phyloP scores from a whole-genome alignment of 2,888 invertebrate species.

The Tetropium fuscum region DNA sequence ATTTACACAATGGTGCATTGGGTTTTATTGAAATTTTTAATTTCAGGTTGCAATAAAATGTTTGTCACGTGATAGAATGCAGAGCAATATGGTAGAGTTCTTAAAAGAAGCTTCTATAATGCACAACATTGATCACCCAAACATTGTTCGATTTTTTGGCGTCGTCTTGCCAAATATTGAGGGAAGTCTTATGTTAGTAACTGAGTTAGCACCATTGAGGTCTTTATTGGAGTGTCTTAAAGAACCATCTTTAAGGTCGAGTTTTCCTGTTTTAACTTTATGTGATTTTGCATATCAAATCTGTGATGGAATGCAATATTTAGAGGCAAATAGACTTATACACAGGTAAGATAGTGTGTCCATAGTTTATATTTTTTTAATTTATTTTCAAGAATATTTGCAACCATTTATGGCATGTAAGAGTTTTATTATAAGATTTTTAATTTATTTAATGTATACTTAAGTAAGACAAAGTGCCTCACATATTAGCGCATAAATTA shows the following conservation, averaged over 20 bases:
- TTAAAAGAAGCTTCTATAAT: slow-evolving; percentile 98
- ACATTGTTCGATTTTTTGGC: slow-evolving; percentile 97
- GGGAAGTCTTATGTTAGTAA: slow-evolving; percentile 75
- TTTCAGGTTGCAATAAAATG: slow-evolving; percentile 96
- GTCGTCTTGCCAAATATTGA: slow-evolving; percentile 88
- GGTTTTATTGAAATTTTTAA: slow-evolving; percentile 2
- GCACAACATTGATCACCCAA: slow-evolving; percentile 97
- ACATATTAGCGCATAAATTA: too few species aligned
- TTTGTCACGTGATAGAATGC: slow-evolving; percentile 93
- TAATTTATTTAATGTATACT: too few species aligned
- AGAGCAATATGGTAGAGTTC: slow-evolving; percentile 96
- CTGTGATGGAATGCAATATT: slow-evolving; percentile 97
- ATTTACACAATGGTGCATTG: too few species aligned
- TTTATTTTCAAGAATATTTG: too few species aligned
- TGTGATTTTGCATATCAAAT: slow-evolving; percentile 97
- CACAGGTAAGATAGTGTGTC: slow-evolving; percentile 75
- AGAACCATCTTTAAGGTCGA: slow-evolving; percentile 89
- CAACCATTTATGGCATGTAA: too few species aligned
- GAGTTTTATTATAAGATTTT: too few species aligned
- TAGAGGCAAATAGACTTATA: slow-evolving; percentile 95
- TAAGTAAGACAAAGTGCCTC: too few species aligned
- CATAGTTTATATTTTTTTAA: too few species aligned
- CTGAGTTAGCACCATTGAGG: slow-evolving; percentile 94
- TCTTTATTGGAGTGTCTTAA: slow-evolving; percentile 96
- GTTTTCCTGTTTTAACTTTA: slow-evolving; percentile 91